Evolutionary conservation across 2,113 vertebrate species (phyloP).

Genomic region (Ornithorhynchus anatinus): DNA sequence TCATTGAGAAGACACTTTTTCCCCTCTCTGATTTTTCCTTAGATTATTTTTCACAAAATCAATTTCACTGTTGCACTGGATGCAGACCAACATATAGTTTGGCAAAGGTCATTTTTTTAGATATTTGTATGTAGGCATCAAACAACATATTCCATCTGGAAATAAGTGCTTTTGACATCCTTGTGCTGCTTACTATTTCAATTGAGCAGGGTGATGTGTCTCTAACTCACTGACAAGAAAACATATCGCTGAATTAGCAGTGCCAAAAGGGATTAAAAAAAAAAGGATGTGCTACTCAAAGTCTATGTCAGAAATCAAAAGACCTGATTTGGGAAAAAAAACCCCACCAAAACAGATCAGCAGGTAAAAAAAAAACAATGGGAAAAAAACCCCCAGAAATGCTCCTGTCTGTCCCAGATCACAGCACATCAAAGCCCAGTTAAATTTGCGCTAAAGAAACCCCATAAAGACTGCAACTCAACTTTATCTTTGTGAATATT

Average conservation of each 20-base stretch:
- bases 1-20: background rate
- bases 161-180: background rate
- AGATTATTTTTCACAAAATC: conserved; percentile 17
- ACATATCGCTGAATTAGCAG: background rate
- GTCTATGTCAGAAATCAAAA: background rate
- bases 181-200: background rate
- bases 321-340: background rate
- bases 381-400: background rate
- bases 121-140: background rate
- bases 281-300: background rate
- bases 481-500: too few species aligned
- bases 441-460: too few species aligned
- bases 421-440: background rate
- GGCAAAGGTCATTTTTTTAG: conserved; percentile 10
- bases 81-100: background rate
- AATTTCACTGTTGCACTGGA: background rate
- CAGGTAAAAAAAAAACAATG: too few species aligned
- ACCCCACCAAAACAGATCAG: too few species aligned
- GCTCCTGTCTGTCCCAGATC: background rate
- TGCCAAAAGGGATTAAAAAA: background rate
- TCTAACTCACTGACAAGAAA: conserved; percentile 15
- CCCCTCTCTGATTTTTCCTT: background rate
- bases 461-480: too few species aligned
- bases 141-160: background rate
- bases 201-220: background rate